Evolutionary conservation across 2,113 vertebrate genomes (phyloP).

Genomic region (Orycteropus afer): DNA sequence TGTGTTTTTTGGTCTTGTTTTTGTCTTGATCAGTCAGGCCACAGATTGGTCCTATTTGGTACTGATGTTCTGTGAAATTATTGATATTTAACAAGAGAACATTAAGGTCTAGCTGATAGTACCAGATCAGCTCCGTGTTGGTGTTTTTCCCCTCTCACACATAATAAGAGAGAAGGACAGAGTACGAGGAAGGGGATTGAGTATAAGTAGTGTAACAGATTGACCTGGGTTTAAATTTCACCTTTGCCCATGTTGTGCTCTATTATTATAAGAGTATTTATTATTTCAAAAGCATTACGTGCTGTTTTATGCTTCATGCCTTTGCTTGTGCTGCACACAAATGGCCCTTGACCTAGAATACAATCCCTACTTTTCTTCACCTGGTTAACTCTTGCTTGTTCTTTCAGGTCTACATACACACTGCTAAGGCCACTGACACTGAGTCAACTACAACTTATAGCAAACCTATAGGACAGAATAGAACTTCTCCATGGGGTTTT

Average conservation of each 20-base stretch:
- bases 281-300: not conserved
- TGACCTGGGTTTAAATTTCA: not conserved
- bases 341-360: not conserved
- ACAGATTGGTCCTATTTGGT: not conserved
- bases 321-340: not conserved
- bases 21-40: not conserved
- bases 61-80: too few species aligned
- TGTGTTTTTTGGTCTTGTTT: not conserved
- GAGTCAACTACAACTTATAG: too few species aligned
- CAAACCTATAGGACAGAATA: too few species aligned
- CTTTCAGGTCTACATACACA: too few species aligned
- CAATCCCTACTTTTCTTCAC: not conserved
- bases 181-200: not conserved
- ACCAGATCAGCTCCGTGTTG: not conserved
- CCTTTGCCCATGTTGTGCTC: not conserved
- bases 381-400: too few species aligned
- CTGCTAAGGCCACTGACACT: too few species aligned
- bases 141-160: not conserved
- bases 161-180: not conserved
- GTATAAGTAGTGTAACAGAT: accelerated
- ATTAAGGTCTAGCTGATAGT: not conserved
- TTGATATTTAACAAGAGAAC: not conserved
- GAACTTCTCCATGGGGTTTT: too few species aligned
- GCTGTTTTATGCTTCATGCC: not conserved
- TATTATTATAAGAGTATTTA: not conserved